Evolutionary conservation across 2,797 vertebrate genomes (phyloP).

Genomic region (Tokudaia tokunoshimensis): DNA sequence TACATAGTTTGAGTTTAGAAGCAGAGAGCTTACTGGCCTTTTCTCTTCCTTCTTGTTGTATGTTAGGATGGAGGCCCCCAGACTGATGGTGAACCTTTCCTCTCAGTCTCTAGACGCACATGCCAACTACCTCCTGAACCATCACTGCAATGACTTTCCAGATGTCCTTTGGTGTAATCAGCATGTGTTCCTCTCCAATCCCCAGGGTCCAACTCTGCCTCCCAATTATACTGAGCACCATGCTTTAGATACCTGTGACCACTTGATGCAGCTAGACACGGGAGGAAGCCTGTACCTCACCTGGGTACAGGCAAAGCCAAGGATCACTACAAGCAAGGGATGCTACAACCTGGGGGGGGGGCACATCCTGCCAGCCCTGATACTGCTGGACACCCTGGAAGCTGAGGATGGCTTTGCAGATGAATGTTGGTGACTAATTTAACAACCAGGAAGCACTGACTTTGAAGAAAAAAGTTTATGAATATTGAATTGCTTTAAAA

Average conservation of each 20-base stretch:
- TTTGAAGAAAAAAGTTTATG: neutral
- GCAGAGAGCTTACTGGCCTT: neutral
- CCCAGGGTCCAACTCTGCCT: neutral
- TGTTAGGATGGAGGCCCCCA: neutral
- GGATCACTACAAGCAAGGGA: rapidly evolving
- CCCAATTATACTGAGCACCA: rapidly evolving
- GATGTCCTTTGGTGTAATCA: neutral
- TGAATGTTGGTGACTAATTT: neutral
- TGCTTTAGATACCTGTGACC: rapidly evolving
- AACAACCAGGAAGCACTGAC: rapidly evolving
- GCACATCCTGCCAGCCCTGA: neutral
- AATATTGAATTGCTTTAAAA: neutral
- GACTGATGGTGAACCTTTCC: neutral
- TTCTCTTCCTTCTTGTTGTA: neutral
- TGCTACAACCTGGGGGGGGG: rapidly evolving
- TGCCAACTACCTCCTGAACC: neutral
- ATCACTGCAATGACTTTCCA: neutral
- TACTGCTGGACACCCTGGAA: rapidly evolving
- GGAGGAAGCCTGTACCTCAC: neutral
- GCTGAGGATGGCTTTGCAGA: neutral
- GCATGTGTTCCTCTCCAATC: rapidly evolving
- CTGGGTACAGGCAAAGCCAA: neutral
- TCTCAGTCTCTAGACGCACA: neutral
- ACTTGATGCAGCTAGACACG: rapidly evolving
- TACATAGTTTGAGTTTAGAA: neutral